These are phyloP conservation scores for Lochmaea capreae DNA, from an alignment of 2,888 invertebrate species.

Conservation along the genomic window DNA sequence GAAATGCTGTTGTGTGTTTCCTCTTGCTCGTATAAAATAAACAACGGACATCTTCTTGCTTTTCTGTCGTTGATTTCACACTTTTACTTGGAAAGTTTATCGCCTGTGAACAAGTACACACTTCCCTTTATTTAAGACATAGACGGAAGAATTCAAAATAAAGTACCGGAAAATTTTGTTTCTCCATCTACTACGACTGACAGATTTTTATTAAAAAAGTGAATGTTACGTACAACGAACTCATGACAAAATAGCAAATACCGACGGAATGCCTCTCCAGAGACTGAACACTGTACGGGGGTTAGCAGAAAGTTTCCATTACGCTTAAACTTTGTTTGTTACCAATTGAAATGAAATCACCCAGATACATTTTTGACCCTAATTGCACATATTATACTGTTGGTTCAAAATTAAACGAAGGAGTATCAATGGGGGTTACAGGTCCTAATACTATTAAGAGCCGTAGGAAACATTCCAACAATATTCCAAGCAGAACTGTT, in stretches of 20 bases:
- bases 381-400: too few relatives aligned
- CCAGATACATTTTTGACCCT: too few relatives aligned
- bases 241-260: background rate
- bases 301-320: background rate
- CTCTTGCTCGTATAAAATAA: slow-evolving; percentile 58
- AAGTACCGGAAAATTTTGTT: background rate
- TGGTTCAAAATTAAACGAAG: too few relatives aligned
- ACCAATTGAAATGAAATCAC: too few relatives aligned
- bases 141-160: background rate
- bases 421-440: too few relatives aligned
- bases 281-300: background rate
- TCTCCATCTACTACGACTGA: background rate
- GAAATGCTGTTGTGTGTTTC: slow-evolving; percentile 59
- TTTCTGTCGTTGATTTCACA: slow-evolving; percentile 29
- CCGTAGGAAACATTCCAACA: too few relatives aligned
- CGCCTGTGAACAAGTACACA: slow-evolving; percentile 16
- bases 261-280: background rate
- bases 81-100: slow-evolving; percentile 30
- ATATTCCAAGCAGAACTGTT: too few relatives aligned
- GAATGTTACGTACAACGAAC: background rate
- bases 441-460: too few relatives aligned
- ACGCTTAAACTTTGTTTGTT: background rate
- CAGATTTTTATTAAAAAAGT: background rate
- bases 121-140: slow-evolving; percentile 18
- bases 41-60: slow-evolving; percentile 50